A percentile compares a stretch with the other conserved stretches of the same genome.
phyloP scores from a whole-genome alignment of 2,113 vertebrate genomes.

The Collichthys lucidus region DNA sequence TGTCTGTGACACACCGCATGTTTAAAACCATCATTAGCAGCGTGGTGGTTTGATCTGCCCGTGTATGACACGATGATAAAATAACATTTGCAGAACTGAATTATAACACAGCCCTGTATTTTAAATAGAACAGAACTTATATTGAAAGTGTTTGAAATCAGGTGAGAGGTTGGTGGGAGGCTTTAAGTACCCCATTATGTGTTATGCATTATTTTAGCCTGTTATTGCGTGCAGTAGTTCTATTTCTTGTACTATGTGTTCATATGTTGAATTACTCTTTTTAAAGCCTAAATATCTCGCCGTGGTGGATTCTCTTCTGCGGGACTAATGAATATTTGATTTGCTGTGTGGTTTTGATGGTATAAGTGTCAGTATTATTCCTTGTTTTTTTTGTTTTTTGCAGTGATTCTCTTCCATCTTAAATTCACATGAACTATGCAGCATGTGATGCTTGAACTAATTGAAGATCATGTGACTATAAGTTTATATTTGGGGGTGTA shows the following conservation, averaged over 20 bases:
- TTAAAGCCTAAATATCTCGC: conserved; percentile 8
- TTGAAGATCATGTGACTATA: background rate
- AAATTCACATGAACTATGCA: background rate
- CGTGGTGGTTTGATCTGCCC: background rate
- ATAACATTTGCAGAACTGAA: background rate
- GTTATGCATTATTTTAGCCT: conserved; percentile 58
- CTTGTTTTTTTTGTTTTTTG: background rate
- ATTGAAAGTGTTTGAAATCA: conserved; percentile 56
- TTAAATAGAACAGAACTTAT: conserved; percentile 30
- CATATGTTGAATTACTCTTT: conserved; percentile 25
- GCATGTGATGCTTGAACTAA: background rate
- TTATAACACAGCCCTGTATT: conserved; percentile 29
- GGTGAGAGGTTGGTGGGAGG: conserved; percentile 68
- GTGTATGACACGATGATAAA: background rate
- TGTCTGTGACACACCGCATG: too few species aligned
- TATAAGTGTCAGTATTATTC: background rate
- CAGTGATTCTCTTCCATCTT: background rate
- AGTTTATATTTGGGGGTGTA: too few species aligned
- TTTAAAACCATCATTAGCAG: background rate
- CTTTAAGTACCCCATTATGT: conserved; percentile 65
- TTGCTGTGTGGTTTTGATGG: background rate
- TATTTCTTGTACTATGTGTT: conserved; percentile 18
- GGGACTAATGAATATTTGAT: background rate
- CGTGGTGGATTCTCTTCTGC: background rate
- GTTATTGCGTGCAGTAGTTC: conserved; percentile 40